phyloP scores from a whole-genome alignment of 2,888 invertebrate genomes.

The Epinotia ramella region DNA sequence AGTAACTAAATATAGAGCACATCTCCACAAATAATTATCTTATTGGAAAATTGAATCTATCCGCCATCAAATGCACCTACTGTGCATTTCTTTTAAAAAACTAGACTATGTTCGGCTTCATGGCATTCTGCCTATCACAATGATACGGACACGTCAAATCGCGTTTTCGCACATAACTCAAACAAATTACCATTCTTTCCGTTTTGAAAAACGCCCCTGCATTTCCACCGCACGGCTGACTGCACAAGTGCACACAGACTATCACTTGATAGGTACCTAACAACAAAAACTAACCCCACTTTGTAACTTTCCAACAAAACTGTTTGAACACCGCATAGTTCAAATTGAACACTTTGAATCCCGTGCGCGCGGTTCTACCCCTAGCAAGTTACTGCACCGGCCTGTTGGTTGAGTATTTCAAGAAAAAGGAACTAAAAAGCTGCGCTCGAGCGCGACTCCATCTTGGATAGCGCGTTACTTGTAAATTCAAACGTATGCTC shows the following conservation, averaged over 20 bases:
- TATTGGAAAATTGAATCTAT: slow-evolving; percentile 10
- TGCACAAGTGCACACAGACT: slow-evolving; percentile 48
- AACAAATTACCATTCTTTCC: slow-evolving; percentile 41
- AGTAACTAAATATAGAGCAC: not conserved
- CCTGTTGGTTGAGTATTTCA: slow-evolving; percentile 65
- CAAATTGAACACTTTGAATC: slow-evolving; percentile 7
- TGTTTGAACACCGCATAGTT: slow-evolving; percentile 29
- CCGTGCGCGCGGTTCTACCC: slow-evolving; percentile 60
- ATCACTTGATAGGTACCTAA: slow-evolving; percentile 54
- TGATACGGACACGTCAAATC: slow-evolving; percentile 28
- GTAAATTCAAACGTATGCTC: slow-evolving; percentile 45
- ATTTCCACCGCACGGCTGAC: slow-evolving; percentile 41
- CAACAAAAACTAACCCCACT: slow-evolving; percentile 46
- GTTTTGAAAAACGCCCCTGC: slow-evolving; percentile 43
- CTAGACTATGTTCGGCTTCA: not conserved
- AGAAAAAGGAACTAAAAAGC: slow-evolving; percentile 73
- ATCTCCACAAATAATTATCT: not conserved
- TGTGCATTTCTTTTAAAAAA: slow-evolving; percentile 10
- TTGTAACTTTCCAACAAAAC: slow-evolving; percentile 11
- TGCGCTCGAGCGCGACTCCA: slow-evolving; percentile 65
- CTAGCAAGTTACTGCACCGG: slow-evolving; percentile 61
- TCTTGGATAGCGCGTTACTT: slow-evolving; percentile 59
- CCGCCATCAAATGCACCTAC: not conserved
- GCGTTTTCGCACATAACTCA: slow-evolving; percentile 42
- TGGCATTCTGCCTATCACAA: slow-evolving; percentile 38